A percentile compares a stretch with the other conserved stretches of the same genome.
Conservation (phyloP, 2,797 vertebrate species). For the Fistularia commersonii region DNA sequence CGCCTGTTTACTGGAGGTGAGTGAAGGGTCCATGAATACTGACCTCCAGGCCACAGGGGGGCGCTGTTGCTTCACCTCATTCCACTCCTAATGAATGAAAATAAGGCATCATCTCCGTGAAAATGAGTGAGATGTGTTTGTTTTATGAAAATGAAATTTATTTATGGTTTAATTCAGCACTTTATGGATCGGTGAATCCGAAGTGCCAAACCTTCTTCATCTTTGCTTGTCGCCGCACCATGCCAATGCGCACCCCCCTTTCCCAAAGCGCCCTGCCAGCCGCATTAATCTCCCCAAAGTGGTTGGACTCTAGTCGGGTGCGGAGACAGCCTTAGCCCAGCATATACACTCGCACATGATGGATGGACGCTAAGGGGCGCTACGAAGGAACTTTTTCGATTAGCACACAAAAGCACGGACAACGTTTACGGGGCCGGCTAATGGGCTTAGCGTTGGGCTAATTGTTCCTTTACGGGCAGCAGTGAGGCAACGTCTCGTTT, state of each 20-base stretch:
- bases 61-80: too few relatives aligned
- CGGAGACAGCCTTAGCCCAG: constrained; percentile 49
- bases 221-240: too few relatives aligned
- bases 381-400: constrained; percentile 63
- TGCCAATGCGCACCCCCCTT: constrained; percentile 59
- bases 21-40: too few relatives aligned
- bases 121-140: too few relatives aligned
- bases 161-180: too few relatives aligned
- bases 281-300: constrained; percentile 64
- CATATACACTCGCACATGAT: constrained; percentile 67
- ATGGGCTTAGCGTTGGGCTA: constrained; percentile 75
- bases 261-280: constrained; percentile 53
- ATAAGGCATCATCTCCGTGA: too few relatives aligned
- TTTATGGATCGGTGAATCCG: too few relatives aligned
- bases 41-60: too few relatives aligned
- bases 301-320: constrained; percentile 56
- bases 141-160: too few relatives aligned
- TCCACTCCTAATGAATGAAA: too few relatives aligned
- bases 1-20: too few relatives aligned
- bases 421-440: constrained; percentile 66
- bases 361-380: constrained; percentile 61
- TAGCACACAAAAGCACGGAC: constrained; percentile 69
- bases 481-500: constrained; percentile 74
- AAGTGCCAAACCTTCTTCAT: too few relatives aligned
- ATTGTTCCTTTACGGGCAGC: constrained; percentile 69